Evolutionary conservation across 2,113 vertebrate genomes (phyloP), one percentile per base, ranked within the genome.

Genomic region (Holacanthus passer): DNA sequence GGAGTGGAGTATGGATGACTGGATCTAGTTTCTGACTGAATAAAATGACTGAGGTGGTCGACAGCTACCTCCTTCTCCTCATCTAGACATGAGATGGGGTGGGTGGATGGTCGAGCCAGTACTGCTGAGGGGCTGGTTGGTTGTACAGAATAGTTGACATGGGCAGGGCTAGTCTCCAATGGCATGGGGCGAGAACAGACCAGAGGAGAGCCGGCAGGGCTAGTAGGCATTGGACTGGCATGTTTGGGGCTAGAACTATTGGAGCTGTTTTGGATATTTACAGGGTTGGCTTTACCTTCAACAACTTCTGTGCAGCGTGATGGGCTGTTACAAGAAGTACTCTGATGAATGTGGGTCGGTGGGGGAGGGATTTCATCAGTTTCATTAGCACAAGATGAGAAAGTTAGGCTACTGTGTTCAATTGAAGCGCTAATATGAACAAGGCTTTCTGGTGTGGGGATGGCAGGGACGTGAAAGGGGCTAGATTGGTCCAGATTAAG

Each of bases 381-480:
- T 66, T 73, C 47, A 62, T 81, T 68, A 66, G 58, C 56, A 87
- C 45, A 56, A 74, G 72, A 71, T 73, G 84, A 81, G 43, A 12
- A 48, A 83, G 59, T 52, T 71, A 87, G 85, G 81, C 84, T 87
- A 85, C 81, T 82, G 86, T 88, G 90, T 86, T 91, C 84, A 19
- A 45, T 5, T 75, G 90, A 93, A 87, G 77, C 71, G 78, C 77
- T 85, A 79, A 69, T 32, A 71, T 80, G 82, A 85, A 67, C 70
- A 87, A 90, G 90, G 89, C 91, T 90, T 90, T 87, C 85, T 88
- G 91, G 87, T 87, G 84, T 68, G 24, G 72, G 81, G 9, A 17
- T 24, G 48, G 52, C 24, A 20, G 77, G 55, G 67, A 41, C 5
- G 1, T 13, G 48, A 66, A 11, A 14, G 2, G 66, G 47, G 7